These are phyloP conservation scores for Urocolius indicus DNA, from an alignment of 2,113 vertebrate genomes.

Conservation along the genomic window DNA sequence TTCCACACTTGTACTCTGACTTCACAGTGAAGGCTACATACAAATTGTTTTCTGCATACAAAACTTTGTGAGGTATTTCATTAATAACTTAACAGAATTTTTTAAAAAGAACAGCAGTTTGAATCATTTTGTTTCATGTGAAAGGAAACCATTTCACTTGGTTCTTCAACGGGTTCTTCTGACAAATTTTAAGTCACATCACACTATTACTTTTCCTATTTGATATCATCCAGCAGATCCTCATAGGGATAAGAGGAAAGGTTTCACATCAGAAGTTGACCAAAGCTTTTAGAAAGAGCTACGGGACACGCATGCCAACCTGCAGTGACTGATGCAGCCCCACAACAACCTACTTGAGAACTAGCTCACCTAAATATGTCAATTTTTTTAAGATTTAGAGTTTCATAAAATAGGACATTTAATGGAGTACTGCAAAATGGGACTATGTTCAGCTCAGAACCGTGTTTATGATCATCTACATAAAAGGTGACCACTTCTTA, in stretches of 20 bases:
- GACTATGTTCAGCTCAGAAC: not conserved
- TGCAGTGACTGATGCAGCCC: not conserved
- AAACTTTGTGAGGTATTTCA: not conserved
- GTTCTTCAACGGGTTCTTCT: not conserved
- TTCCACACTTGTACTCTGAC: not conserved
- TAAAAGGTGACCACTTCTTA: constrained; percentile 6
- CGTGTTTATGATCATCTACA: not conserved
- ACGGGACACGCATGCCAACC: not conserved
- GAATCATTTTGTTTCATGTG: not conserved
- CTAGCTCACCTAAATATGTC: not conserved
- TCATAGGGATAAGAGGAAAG: not conserved
- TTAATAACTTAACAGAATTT: not conserved
- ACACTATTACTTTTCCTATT: not conserved
- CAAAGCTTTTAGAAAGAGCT: not conserved
- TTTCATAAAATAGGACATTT: not conserved
- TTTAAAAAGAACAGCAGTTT: not conserved
- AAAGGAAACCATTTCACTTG: not conserved
- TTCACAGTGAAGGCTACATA: not conserved
- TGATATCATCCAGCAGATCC: not conserved
- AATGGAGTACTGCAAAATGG: not conserved
- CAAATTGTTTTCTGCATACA: not conserved
- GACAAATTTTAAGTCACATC: not conserved
- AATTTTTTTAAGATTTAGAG: not conserved
- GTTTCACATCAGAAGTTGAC: not conserved
- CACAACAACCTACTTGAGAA: not conserved